phyloP scores from a whole-genome alignment of 1,140 invertebrate genomes.

The Chlorops oryzae region DNA sequence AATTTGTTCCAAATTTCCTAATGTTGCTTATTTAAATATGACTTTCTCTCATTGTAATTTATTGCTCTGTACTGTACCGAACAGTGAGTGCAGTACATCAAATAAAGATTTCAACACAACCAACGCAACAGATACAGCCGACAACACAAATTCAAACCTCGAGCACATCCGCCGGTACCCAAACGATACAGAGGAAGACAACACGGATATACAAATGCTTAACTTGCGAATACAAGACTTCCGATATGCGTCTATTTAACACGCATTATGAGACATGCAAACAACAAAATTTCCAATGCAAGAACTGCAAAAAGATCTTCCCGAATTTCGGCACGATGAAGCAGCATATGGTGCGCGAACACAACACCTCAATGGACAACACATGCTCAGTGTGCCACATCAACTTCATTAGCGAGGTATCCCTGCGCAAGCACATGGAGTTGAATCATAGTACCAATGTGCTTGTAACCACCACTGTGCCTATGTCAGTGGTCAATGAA shows the following conservation, averaged over 20 bases:
- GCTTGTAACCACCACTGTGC: constrained; percentile 41
- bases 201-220: constrained; percentile 47
- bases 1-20: too few relatives aligned
- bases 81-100: constrained; percentile 21
- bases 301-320: constrained; percentile 45
- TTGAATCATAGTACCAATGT: constrained; percentile 44
- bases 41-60: too few relatives aligned
- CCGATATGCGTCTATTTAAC: constrained; percentile 44
- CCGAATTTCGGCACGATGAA: constrained; percentile 43
- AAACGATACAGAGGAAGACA: constrained; percentile 36
- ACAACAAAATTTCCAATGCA: constrained; percentile 45
- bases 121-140: constrained; percentile 14
- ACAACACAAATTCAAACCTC: background rate
- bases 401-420: constrained; percentile 41
- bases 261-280: constrained; percentile 46
- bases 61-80: too few relatives aligned
- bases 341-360: constrained; percentile 43
- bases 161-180: constrained; percentile 23
- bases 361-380: constrained; percentile 42
- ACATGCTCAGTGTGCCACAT: constrained; percentile 44
- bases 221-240: constrained; percentile 46
- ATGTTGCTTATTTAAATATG: too few relatives aligned
- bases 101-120: constrained; percentile 26
- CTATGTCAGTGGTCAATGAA: constrained; percentile 32
- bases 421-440: constrained; percentile 46